Evolutionary conservation across 2,888 invertebrate species (phyloP), one percentile per base, ranked within the genome.

Genomic region (Cephalotes varians): DNA sequence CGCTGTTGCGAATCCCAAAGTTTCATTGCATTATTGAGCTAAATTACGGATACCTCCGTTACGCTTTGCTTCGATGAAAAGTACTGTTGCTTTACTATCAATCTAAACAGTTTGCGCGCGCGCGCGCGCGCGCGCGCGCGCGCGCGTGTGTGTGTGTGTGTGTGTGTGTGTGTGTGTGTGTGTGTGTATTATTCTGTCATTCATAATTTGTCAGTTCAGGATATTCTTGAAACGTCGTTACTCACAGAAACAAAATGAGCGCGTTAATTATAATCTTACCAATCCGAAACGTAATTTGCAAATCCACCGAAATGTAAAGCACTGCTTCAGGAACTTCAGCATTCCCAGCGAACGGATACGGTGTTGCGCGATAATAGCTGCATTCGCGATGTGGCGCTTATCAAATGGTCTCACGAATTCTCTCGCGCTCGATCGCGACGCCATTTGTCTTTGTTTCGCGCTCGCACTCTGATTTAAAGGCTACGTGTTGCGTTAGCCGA

Each of bases 401-500:
- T 82, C 77, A 54, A 69, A 60, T 40, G 72, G 31, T 37, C 56
- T 21, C 18, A 54, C 72, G 47, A 83, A 58, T 80, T 72, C 65
- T 54, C 79, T 47, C 65, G 65, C 31, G 72, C 62, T n/a, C 44
- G 47, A 47, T 58, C 64, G 64, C 64, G 56, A 1, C 60, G 64
- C 28, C 51, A 37, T 58, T 65, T 64, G 64, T 77, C 82, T 81
- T 80, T 69, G 76, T 77, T 84, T 82, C 79, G 84, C 82, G 72
- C 81, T 58, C 62, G 56, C 67, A 49, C 34, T 54, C 81, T 79
- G 88, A 87, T 86, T 88, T 72, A 71, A 77, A 82, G 83, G 74
- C 81, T 67, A 84, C 90, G 85, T 83, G 89, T 89, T 83, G 85
- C 88, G 82, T 86, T 86, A 81, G 71, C 34, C 79, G 65, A 67